Percentiles rank a stretch among this genome's conserved stretches.
These are phyloP conservation scores for Odontamblyopus rebecca DNA, from an alignment of 2,797 vertebrate genomes.

Conservation along the genomic window DNA sequence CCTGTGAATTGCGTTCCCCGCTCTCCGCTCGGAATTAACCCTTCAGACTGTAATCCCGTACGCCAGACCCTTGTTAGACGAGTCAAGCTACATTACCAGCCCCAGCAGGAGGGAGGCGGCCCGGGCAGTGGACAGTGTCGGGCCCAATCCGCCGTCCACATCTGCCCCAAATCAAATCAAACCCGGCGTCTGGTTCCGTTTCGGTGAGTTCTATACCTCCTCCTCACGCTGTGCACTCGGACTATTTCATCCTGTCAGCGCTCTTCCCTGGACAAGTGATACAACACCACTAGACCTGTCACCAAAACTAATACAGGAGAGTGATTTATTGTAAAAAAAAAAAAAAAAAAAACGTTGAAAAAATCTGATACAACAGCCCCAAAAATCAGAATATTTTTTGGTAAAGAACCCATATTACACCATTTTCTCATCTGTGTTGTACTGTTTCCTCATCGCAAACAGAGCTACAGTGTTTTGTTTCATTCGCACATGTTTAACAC, in stretches of 20 bases:
- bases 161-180: constrained; percentile 51
- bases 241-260: neutral
- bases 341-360: too few relatives aligned
- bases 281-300: neutral
- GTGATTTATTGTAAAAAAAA: too few relatives aligned
- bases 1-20: constrained; percentile 18
- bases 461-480: too few relatives aligned
- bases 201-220: neutral
- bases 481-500: too few relatives aligned
- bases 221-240: neutral
- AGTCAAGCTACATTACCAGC: constrained; percentile 60
- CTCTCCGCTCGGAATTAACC: constrained; percentile 45
- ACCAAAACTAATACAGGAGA: too few relatives aligned
- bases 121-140: constrained; percentile 56
- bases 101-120: constrained; percentile 52
- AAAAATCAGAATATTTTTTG: too few relatives aligned
- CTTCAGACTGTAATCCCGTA: constrained; percentile 45
- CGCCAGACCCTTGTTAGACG: constrained; percentile 55
- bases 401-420: too few relatives aligned
- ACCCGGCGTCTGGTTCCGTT: neutral
- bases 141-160: constrained; percentile 50
- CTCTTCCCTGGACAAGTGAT: neutral
- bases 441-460: too few relatives aligned
- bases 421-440: too few relatives aligned
- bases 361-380: too few relatives aligned